Base-by-base conservation (phyloP, 2,113 vertebrate species). In the Sarotherodon lohbergeri region DNA sequence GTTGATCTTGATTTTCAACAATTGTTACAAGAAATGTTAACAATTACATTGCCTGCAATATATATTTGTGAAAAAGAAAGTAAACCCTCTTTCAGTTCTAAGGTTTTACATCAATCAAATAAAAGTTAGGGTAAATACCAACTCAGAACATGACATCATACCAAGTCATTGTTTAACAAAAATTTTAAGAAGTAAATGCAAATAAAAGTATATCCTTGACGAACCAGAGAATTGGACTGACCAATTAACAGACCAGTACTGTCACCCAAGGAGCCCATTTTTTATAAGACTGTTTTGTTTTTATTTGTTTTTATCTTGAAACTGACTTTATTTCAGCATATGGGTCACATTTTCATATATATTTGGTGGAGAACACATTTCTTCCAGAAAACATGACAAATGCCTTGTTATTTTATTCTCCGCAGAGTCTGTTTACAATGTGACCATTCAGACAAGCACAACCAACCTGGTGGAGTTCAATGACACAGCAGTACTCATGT, bases 401-500 rank as follows among this genome's bases (percentile, higher is more conserved):
- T 10, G 1, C 3, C 48, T 27, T 50, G 3, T 52, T 48, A 11
- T 57, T 59, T 83, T 59, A 14, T 39, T 86, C 22, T 84, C 24
- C 29, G n/a, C 91, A 97, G 96, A 76, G 50, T 91, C 92, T 5
- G 71, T 97, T 89, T 93, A n/a, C 66, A 87, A 93, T 22, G 93
- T 94, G 43, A 89, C 86, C 6, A 1, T 95, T 79, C 83, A 2
- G 3, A 92, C 88, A 52, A 22, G 22, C 22, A 22, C 22, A 22
- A 92, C 86, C 39, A 22, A 93, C 56, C 86, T 96, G 57, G 92
- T 96, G 87, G 96, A 96, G 88, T 93, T 91, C 86, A 96, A 95
- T 32, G 90, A 93, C 88, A 94, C 93, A n/a, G 95, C 88, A 46
- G 82, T 88, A 5, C 56, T 97, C 63, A 91, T 17, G 52, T 97